Percentiles rank a stretch among this genome's conserved stretches.
Evolutionary conservation across 1,140 invertebrate genomes (phyloP).

Genomic region (Panulirus ornatus): DNA sequence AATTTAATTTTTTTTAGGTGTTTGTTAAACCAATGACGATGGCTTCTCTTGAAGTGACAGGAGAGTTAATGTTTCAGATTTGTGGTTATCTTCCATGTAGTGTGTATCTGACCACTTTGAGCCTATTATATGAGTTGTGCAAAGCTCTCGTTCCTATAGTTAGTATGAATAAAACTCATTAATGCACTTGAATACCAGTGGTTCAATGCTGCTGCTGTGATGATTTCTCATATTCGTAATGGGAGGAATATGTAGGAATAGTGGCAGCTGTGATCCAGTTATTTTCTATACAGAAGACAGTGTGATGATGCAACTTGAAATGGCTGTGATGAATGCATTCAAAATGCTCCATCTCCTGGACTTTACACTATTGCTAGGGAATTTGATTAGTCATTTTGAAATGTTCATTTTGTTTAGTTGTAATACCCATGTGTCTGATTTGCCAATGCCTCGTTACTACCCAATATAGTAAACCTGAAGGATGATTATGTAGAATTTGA

Average conservation of each 20-base stretch:
- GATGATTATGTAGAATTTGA: not conserved
- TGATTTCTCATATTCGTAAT: not conserved
- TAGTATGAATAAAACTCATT: slow-evolving; percentile 36
- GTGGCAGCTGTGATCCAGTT: slow-evolving; percentile 4
- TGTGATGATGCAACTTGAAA: slow-evolving; percentile 63
- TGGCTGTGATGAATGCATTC: slow-evolving; percentile 65
- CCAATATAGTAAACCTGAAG: not conserved
- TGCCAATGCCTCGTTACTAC: not conserved
- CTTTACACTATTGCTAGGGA: slow-evolving; percentile 16
- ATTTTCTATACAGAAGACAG: slow-evolving; percentile 18
- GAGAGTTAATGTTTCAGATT: slow-evolving; percentile 35
- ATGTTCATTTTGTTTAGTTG: not conserved
- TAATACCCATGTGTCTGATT: not conserved
- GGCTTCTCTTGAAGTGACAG: slow-evolving; percentile 34
- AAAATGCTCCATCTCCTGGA: slow-evolving; percentile 53
- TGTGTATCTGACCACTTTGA: slow-evolving; percentile 28
- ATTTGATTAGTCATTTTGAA: not conserved
- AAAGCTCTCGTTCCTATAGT: slow-evolving; percentile 56
- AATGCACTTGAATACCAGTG: slow-evolving; percentile 14
- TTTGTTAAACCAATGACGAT: slow-evolving; percentile 1
- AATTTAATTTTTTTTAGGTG: not conserved
- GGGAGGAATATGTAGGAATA: not conserved
- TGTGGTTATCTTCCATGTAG: not conserved
- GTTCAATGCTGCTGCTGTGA: slow-evolving; percentile 27
- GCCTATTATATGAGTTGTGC: slow-evolving; percentile 32